Percentiles rank a stretch among this genome's conserved stretches.
These are phyloP conservation scores for Drosophila repleta DNA, from an alignment of 1,140 invertebrate species.

Conservation along the genomic window DNA sequence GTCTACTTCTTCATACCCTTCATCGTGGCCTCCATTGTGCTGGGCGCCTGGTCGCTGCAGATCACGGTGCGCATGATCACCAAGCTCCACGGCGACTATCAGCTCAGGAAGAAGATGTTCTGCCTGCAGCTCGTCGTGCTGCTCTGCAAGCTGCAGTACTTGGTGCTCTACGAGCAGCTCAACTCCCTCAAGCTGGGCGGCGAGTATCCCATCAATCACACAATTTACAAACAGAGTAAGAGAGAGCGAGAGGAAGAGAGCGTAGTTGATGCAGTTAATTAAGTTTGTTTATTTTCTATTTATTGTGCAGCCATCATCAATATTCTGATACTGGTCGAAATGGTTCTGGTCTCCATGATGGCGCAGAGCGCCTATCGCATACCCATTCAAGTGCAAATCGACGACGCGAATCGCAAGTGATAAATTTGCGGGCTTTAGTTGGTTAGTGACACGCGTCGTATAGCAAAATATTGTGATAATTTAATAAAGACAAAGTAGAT, in stretches of 20 bases:
- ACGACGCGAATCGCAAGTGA: slow-evolving; percentile 52
- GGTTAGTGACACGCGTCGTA: background rate
- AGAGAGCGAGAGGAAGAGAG: background rate
- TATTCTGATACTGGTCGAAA: slow-evolving; percentile 74
- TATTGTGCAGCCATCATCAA: slow-evolving; percentile 72
- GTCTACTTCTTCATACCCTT: slow-evolving; percentile 77
- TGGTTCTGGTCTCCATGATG: slow-evolving; percentile 78
- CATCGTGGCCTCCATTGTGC: slow-evolving; percentile 64
- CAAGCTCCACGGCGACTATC: slow-evolving; percentile 63
- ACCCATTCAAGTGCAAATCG: slow-evolving; percentile 66
- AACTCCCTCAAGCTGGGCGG: slow-evolving; percentile 65
- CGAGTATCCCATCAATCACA: slow-evolving; percentile 79
- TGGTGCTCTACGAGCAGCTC: slow-evolving; percentile 72
- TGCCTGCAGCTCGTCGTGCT: slow-evolving; percentile 72
- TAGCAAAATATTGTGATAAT: slow-evolving; percentile 74
- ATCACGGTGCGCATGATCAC: slow-evolving; percentile 74
- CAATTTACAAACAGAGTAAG: slow-evolving; percentile 78
- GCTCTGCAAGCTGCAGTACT: slow-evolving; percentile 75
- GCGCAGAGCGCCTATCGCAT: slow-evolving; percentile 73
- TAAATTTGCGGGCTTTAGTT: slow-evolving; percentile 18
- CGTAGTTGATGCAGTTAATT: background rate
- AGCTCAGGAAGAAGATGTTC: slow-evolving; percentile 80
- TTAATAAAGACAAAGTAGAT: slow-evolving; percentile 60
- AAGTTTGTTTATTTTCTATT: background rate
- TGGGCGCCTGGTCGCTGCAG: slow-evolving; percentile 76